Evolutionary conservation across 2,113 vertebrate species (phyloP).

Genomic region (Urocynchramus pylzowi): DNA sequence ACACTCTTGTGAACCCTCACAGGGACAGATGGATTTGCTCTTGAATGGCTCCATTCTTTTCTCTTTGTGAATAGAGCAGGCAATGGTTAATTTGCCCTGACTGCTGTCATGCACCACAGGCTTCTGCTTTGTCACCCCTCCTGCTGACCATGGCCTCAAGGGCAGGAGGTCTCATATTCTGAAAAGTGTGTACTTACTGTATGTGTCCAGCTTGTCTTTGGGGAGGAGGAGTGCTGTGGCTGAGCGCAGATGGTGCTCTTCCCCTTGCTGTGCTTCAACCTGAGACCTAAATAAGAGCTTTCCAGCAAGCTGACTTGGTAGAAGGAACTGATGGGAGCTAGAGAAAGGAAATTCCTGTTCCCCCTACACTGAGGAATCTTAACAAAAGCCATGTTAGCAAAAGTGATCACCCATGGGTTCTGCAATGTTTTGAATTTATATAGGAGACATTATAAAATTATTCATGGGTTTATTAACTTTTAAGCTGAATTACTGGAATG

Average conservation of each 20-base stretch:
- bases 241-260: accelerated
- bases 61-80: not conserved
- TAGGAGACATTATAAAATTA: not conserved
- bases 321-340: not conserved
- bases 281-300: not conserved
- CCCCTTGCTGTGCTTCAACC: not conserved
- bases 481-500: not conserved
- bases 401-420: not conserved
- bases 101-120: constrained; percentile 23
- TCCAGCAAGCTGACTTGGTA: not conserved
- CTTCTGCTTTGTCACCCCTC: constrained; percentile 30
- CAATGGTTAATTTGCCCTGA: constrained; percentile 46
- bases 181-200: constrained; percentile 2
- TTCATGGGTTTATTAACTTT: not conserved
- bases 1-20: constrained; percentile 29
- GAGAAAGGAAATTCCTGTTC: not conserved
- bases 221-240: not conserved
- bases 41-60: constrained; percentile 52
- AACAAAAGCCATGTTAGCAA: not conserved
- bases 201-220: not conserved
- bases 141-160: constrained; percentile 25
- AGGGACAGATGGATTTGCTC: constrained; percentile 47
- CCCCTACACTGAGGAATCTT: not conserved
- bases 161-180: constrained; percentile 10
- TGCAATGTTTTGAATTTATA: not conserved